Conservation (phyloP, 30 jellyfish, hydroid and myxozoan genomes). For the Hydractinia echinata region DNA sequence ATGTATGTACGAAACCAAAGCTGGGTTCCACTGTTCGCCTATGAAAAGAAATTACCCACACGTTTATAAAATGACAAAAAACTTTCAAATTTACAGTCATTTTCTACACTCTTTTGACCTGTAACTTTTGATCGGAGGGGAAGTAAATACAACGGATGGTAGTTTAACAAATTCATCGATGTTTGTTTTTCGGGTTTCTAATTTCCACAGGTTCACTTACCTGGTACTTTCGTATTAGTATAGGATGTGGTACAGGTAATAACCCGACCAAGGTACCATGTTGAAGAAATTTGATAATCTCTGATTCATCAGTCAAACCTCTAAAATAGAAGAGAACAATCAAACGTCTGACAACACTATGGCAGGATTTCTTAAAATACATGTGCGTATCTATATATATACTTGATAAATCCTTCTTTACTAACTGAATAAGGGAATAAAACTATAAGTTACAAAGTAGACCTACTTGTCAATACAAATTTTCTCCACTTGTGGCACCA, state of each 20-base stretch:
- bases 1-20: slow-evolving; percentile 94
- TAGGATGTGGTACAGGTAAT: slow-evolving; percentile 97
- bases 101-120: too few species aligned
- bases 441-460: neutral
- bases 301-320: slow-evolving; percentile 97
- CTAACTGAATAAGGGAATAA: too few species aligned
- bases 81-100: too few species aligned
- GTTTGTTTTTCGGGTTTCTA: too few species aligned
- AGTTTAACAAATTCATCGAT: too few species aligned
- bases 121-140: too few species aligned
- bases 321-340: slow-evolving; percentile 13
- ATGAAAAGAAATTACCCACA: neutral
- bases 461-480: slow-evolving; percentile 92
- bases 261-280: slow-evolving; percentile 96
- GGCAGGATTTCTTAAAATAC: neutral
- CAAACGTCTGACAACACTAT: neutral
- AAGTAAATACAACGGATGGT: too few species aligned
- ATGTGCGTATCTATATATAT: too few species aligned
- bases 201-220: slow-evolving; percentile 20
- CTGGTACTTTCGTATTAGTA: slow-evolving; percentile 86
- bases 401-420: too few species aligned
- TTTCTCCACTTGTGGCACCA: slow-evolving; percentile 95
- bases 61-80: too few species aligned
- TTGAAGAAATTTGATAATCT: slow-evolving; percentile 82
- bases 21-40: slow-evolving; percentile 99